These are phyloP conservation scores for Rhopilema esculentum DNA, from an alignment of 30 jellyfish, hydroid and myxozoan species.

Conservation along the genomic window DNA sequence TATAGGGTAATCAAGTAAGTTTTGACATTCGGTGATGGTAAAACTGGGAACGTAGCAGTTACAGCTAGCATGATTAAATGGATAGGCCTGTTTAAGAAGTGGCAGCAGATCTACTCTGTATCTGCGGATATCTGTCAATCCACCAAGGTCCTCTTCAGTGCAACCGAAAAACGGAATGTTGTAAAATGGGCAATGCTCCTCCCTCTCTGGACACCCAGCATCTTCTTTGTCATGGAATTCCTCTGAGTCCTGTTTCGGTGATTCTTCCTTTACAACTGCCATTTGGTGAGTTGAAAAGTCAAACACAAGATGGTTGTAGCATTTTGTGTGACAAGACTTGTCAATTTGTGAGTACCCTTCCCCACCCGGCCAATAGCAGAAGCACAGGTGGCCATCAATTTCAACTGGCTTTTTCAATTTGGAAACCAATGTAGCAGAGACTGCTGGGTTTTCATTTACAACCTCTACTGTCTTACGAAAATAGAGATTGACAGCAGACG, in stretches of 20 bases:
- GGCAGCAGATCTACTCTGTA: conserved; percentile 54
- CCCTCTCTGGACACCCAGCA: neutral
- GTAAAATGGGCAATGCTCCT: neutral
- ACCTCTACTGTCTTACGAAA: neutral
- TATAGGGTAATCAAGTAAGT: conserved; percentile 60
- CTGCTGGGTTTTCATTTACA: conserved; percentile 6
- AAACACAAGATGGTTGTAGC: conserved; percentile 65
- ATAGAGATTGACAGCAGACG: neutral
- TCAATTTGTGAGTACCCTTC: conserved; percentile 25
- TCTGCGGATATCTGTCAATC: neutral
- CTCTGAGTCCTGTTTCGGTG: neutral
- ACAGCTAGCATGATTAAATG: conserved; percentile 78
- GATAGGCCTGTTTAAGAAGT: conserved; percentile 24
- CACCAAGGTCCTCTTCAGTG: neutral
- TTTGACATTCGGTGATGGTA: conserved; percentile 41
- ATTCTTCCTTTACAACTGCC: conserved; percentile 1
- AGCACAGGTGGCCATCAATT: conserved; percentile 32
- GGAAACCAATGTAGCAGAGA: conserved; percentile 37
- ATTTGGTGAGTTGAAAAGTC: conserved; percentile 50
- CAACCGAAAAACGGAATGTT: neutral
- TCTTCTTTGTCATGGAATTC: neutral
- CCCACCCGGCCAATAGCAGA: conserved; percentile 69
- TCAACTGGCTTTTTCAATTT: neutral
- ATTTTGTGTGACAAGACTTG: conserved; percentile 3
- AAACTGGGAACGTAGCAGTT: conserved; percentile 57